Conservation (phyloP, 2,113 vertebrate species). For the Anarhynchus alexandrinus region DNA sequence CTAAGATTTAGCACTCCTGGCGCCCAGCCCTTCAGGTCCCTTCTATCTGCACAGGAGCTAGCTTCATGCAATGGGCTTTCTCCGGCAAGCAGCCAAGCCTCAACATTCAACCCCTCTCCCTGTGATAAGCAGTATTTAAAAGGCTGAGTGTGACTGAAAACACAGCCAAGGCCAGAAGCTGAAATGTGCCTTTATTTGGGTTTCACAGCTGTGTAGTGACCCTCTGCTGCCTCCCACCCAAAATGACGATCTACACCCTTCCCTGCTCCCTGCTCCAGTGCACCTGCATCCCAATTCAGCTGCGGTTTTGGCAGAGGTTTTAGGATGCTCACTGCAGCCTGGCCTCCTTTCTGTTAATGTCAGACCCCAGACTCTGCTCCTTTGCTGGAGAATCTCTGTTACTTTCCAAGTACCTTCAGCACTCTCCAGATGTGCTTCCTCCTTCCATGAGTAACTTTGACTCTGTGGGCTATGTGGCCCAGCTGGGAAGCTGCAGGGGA, state of each 20-base stretch:
- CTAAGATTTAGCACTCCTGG: conserved; percentile 32
- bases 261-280: background rate
- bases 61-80: background rate
- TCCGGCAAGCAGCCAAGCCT: conserved; percentile 51
- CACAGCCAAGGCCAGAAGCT: background rate
- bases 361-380: background rate
- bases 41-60: background rate
- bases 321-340: background rate
- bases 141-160: background rate
- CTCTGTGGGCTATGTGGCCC: background rate
- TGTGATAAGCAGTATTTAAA: conserved; percentile 6
- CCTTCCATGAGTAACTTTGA: background rate
- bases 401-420: background rate
- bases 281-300: background rate
- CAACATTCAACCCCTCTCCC: background rate
- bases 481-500: background rate
- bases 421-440: background rate
- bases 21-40: background rate
- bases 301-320: background rate
- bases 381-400: background rate
- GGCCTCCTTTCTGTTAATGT: background rate
- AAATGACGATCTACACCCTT: background rate
- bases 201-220: conserved; percentile 5
- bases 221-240: background rate
- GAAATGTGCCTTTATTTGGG: conserved; percentile 19